phyloP scores from a whole-genome alignment of 2,113 vertebrate species.

The Himantopus leucocephalus region DNA sequence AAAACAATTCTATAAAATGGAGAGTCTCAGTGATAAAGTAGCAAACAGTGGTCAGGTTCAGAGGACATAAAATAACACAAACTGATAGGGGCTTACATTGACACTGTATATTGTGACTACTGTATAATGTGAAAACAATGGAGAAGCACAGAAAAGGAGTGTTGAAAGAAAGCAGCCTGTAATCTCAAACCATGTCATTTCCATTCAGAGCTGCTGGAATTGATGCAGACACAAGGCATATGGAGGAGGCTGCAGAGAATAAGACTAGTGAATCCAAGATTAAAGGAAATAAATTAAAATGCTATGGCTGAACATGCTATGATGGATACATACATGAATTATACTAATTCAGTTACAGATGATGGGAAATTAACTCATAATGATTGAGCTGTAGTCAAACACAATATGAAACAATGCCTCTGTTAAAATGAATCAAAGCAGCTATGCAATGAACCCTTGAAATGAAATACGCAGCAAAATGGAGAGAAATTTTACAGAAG shows the following conservation, averaged over 20 bases:
- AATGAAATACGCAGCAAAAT: not conserved
- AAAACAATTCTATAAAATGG: not conserved
- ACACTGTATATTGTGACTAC: not conserved
- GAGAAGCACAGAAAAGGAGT: not conserved
- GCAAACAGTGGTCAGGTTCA: not conserved
- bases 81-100: not conserved
- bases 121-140: not conserved
- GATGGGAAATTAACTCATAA: not conserved
- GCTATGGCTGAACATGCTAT: not conserved
- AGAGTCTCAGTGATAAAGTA: not conserved
- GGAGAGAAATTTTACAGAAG: not conserved
- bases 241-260: not conserved
- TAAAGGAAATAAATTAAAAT: slow-evolving; percentile 28
- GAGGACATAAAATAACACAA: not conserved
- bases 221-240: not conserved
- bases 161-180: not conserved
- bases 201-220: not conserved
- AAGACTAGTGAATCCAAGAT: not conserved
- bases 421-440: not conserved
- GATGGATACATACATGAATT: not conserved
- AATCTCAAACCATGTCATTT: not conserved
- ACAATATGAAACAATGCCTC: not conserved
- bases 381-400: not conserved
- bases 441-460: not conserved
- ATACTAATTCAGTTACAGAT: not conserved